Base-by-base conservation (phyloP, 1,140 invertebrate genomes). In the Gonatopus flavifemur region DNA sequence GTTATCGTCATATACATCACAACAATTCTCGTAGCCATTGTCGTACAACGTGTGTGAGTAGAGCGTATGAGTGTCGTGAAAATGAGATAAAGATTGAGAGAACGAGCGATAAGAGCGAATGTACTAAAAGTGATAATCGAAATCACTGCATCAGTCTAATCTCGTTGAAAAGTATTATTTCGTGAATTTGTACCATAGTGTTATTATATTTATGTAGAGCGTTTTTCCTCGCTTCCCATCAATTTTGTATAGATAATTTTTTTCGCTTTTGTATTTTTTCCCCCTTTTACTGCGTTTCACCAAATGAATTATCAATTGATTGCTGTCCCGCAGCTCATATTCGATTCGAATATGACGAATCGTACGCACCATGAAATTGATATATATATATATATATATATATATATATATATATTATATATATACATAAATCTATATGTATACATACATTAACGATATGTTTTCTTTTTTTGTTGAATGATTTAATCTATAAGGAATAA, bases 121-220 rank as follows among this genome's bases (percentile, higher is more conserved):
- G 44, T 36, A 18, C 40, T 7, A 20, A 33, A 21, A 39, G 20
- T 31, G 52, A 55, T 18, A 49, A 22, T n/a, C n/a, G 32, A 58
- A 59, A 68, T 67, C 59, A 57, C 32, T 55, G 59, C 54, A 32
- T 54, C 66, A 61, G 49, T 70, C 60, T 69, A 62, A 68, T 62
- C 52, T 61, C 53, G 59, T 59, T 57, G n/a, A 64, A 66, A 74
- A 76, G 73, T 76, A 76, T 76, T 76, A 76, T 69, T 59, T 67
- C 56, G 63, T 65, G 60, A 58, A 70, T 60, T 71, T 76, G 72
- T 76, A 73, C 44, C 65, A 72, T 73, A 70, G 57, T 51, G 55
- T 61, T 62, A 55, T 64, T 59, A 44, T 60, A 56, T 45, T 57
- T 45, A 57, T 43, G 47, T 31, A 52, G 52, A 50, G 42, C 62